These are phyloP conservation scores for Meteorus sp. DNA, from an alignment of 1,140 invertebrate genomes.

Conservation along the genomic window DNA sequence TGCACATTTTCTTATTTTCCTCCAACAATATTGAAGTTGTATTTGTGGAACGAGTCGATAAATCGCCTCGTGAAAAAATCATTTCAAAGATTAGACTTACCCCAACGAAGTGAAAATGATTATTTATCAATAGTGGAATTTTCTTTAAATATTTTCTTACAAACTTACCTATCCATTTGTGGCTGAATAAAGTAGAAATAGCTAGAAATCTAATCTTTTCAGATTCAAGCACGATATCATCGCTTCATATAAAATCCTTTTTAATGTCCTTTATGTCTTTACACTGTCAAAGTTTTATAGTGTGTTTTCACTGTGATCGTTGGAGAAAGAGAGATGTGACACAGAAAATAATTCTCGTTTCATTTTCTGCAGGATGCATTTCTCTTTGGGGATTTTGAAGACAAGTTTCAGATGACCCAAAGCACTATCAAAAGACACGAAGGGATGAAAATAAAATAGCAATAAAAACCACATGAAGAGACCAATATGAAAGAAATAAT, in stretches of 20 bases:
- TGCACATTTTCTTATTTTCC: not conserved
- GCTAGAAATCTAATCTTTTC: not conserved
- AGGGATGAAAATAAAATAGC: too few relatives aligned
- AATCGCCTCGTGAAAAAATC: too few relatives aligned
- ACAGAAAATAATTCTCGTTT: slow-evolving; percentile 32
- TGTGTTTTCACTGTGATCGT: too few relatives aligned
- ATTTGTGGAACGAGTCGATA: too few relatives aligned
- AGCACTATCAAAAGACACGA: not conserved
- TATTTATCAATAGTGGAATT: slow-evolving; percentile 25
- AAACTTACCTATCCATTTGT: too few relatives aligned
- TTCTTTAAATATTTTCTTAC: slow-evolving; percentile 8
- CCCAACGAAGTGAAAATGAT: slow-evolving; percentile 28
- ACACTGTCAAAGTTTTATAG: too few relatives aligned
- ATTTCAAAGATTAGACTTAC: slow-evolving; percentile 18
- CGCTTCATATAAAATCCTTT: too few relatives aligned
- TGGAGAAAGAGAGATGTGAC: not conserved
- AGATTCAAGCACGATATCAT: too few relatives aligned
- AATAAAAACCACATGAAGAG: not conserved
- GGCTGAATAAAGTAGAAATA: too few relatives aligned
- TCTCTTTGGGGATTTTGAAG: not conserved
- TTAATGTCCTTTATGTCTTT: too few relatives aligned
- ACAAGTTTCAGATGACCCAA: not conserved
- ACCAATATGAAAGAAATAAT: not conserved
- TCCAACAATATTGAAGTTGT: not conserved
- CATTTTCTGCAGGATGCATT: not conserved